A percentile compares a stretch with the other conserved stretches of the same genome.
phyloP scores from a whole-genome alignment of 2,797 vertebrate species.

The Mastacembelus armatus region DNA sequence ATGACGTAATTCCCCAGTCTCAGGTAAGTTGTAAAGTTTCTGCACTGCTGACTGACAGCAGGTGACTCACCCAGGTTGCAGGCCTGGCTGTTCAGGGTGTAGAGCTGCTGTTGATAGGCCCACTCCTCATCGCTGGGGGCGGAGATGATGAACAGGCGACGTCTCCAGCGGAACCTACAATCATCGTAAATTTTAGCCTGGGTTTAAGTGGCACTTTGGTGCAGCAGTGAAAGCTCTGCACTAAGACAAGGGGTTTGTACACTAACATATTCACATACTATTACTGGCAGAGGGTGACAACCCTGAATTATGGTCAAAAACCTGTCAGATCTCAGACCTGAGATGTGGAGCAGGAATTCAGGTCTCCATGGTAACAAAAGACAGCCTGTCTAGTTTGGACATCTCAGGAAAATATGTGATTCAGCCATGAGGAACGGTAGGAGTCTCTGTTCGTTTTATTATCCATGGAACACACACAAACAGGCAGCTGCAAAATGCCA shows the following conservation, averaged over 20 bases:
- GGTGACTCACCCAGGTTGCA: constrained; percentile 95
- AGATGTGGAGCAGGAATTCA: constrained; percentile 36
- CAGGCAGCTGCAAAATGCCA: constrained; percentile 15
- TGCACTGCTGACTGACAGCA: not conserved
- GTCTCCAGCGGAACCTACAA: constrained; percentile 96
- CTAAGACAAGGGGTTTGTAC: constrained; percentile 20
- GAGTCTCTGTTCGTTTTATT: constrained; percentile 38
- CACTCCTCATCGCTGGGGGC: constrained; percentile 96
- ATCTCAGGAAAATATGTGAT: constrained; percentile 36
- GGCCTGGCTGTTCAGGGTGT: constrained; percentile 93
- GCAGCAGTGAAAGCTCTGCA: constrained; percentile 42
- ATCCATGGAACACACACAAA: constrained; percentile 26
- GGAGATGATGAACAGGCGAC: constrained; percentile 95
- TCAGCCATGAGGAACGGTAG: constrained; percentile 36
- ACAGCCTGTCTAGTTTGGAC: constrained; percentile 33
- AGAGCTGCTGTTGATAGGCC: constrained; percentile 98
- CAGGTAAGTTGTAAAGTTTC: not conserved
- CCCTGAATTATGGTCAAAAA: constrained; percentile 61
- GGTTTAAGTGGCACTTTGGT: constrained; percentile 54
- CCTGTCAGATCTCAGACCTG: constrained; percentile 38
- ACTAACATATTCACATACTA: constrained; percentile 38
- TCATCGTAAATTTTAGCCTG: constrained; percentile 38
- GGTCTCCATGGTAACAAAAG: constrained; percentile 66
- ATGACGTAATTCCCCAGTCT: not conserved
- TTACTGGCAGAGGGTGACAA: constrained; percentile 57